phyloP scores from a whole-genome alignment of 2,113 vertebrate genomes.

The Callospermophilus lateralis region DNA sequence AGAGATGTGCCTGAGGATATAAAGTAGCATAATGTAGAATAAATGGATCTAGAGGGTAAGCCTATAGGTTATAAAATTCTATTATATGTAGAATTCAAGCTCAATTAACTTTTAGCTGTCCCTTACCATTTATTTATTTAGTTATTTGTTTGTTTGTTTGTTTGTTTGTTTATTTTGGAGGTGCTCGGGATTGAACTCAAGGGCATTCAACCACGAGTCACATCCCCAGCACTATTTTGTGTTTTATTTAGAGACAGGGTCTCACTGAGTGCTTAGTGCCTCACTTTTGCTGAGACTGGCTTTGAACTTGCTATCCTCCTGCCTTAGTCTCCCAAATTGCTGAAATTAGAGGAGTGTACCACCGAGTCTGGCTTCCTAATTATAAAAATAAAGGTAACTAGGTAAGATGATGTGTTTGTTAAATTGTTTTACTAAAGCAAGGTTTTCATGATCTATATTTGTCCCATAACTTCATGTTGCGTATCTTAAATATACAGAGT shows the following conservation, averaged over 20 bases:
- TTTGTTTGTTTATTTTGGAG: too few relatives aligned
- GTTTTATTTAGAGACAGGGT: too few relatives aligned
- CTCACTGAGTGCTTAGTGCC: too few relatives aligned
- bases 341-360: too few relatives aligned
- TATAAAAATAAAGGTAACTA: neutral
- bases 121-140: too few relatives aligned
- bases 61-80: neutral
- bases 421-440: neutral
- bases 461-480: neutral
- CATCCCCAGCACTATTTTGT: too few relatives aligned
- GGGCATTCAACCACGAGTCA: too few relatives aligned
- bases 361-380: too few relatives aligned
- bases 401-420: neutral
- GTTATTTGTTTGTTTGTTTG: neutral
- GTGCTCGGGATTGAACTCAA: too few relatives aligned
- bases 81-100: neutral
- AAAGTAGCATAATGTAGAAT: neutral
- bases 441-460: neutral
- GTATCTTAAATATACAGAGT: neutral
- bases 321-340: too few relatives aligned
- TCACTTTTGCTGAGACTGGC: too few relatives aligned
- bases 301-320: too few relatives aligned
- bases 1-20: neutral
- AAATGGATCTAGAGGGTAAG: neutral
- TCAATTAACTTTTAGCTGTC: neutral